These are phyloP conservation scores for Zaprionus ornatus DNA, from an alignment of 1,140 invertebrate genomes.

Conservation along the genomic window DNA sequence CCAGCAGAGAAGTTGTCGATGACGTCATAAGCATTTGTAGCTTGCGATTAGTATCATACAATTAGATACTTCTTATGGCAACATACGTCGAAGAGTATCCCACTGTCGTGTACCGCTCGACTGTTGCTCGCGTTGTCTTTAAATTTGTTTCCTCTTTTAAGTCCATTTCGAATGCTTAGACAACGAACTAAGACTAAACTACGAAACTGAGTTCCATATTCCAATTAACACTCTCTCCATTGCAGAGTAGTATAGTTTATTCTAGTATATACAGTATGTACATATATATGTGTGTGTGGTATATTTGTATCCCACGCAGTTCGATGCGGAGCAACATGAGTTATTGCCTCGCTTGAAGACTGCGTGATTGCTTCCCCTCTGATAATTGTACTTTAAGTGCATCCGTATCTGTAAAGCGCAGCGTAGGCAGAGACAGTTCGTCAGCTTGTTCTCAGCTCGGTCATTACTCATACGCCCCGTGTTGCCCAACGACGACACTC, in stretches of 20 bases:
- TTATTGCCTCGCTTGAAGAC: neutral
- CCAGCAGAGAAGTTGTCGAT: no score
- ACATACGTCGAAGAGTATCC: no score
- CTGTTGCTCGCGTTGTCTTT: neutral
- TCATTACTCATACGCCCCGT: constrained; percentile 78
- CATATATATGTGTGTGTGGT: neutral
- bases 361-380: neutral
- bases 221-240: neutral
- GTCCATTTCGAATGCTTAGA: constrained; percentile 29
- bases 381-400: constrained; percentile 19
- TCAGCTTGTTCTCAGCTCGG: constrained; percentile 53
- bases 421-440: constrained; percentile 38
- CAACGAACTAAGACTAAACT: constrained; percentile 9
- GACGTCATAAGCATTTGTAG: no score
- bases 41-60: no score
- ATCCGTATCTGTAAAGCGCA: constrained; percentile 2
- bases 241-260: no score
- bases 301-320: constrained; percentile 6
- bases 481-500: constrained; percentile 62
- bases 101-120: no score
- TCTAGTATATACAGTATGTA: neutral
- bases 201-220: constrained; percentile 17
- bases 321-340: neutral
- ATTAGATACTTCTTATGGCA: no score
- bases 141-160: constrained; percentile 7